phyloP scores from a whole-genome alignment of 2,797 vertebrate genomes.

The Poeciliopsis presidionis region DNA sequence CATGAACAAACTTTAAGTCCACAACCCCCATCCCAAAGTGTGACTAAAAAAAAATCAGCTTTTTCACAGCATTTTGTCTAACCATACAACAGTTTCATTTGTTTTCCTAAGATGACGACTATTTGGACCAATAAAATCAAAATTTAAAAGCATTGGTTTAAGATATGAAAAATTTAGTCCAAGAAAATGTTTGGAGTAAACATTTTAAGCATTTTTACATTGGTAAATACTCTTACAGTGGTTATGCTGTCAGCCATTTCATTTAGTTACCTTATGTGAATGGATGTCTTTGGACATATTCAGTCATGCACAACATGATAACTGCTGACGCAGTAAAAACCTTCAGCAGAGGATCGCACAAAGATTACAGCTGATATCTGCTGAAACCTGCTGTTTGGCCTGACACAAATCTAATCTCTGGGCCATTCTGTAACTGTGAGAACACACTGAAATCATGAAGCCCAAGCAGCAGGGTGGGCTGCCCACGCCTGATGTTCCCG shows the following conservation, averaged over 20 bases:
- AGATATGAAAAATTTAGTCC: background rate
- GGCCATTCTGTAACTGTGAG: conserved; percentile 40
- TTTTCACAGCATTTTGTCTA: background rate
- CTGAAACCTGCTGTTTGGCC: conserved; percentile 55
- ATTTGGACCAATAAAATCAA: background rate
- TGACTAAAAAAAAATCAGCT: background rate
- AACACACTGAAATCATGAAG: conserved; percentile 44
- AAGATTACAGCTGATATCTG: conserved; percentile 62
- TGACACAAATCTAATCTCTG: conserved; percentile 65
- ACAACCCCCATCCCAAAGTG: no score
- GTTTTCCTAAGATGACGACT: background rate
- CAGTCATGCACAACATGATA: conserved; percentile 39
- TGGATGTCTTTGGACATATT: conserved; percentile 21
- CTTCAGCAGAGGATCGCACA: conserved; percentile 37
- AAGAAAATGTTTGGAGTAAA: conserved; percentile 1
- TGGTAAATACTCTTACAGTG: background rate
- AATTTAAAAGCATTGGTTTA: background rate
- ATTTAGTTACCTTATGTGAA: conserved; percentile 23
- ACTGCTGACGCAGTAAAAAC: conserved; percentile 54
- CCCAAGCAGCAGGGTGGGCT: conserved; percentile 26
- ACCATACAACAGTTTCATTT: background rate
- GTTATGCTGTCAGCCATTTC: conserved; percentile 13
- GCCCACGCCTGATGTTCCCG: conserved; percentile 52
- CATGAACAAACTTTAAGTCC: no score
- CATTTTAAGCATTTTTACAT: background rate